Conservation (phyloP, 2,797 vertebrate genomes). For the Phalloptychus januarius region DNA sequence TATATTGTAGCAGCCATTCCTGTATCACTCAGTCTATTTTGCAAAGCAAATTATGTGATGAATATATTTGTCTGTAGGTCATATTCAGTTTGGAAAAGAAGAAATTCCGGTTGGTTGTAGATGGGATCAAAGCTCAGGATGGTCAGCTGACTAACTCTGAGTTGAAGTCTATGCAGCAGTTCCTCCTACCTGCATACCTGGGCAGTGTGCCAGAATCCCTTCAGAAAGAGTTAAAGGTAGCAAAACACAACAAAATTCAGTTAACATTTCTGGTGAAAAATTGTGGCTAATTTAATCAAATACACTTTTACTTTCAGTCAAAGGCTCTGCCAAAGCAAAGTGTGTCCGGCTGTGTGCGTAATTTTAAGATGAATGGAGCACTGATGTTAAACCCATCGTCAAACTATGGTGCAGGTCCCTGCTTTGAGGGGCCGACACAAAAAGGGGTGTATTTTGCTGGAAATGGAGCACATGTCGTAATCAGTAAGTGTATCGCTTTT, state of each 20-base stretch:
- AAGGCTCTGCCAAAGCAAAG: slow-evolving; percentile 86
- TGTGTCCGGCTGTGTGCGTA: slow-evolving; percentile 89
- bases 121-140: slow-evolving; percentile 87
- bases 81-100: slow-evolving; percentile 84
- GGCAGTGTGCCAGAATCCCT: slow-evolving; percentile 80
- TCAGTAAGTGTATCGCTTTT: slow-evolving; percentile 80
- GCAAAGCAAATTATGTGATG: not conserved
- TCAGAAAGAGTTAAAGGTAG: slow-evolving; percentile 76
- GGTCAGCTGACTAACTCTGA: slow-evolving; percentile 76
- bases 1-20: not conserved
- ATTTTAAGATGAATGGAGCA: slow-evolving; percentile 86
- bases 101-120: slow-evolving; percentile 83
- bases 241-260: not conserved
- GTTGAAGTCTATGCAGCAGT: slow-evolving; percentile 71
- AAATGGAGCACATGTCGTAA: slow-evolving; percentile 82
- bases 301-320: slow-evolving; percentile 57
- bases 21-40: not conserved
- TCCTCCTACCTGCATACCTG: slow-evolving; percentile 80
- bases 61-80: slow-evolving; percentile 71
- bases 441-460: slow-evolving; percentile 89
- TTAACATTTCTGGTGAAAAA: not conserved
- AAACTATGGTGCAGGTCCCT: slow-evolving; percentile 84
- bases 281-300: not conserved
- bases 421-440: slow-evolving; percentile 82
- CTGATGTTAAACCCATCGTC: slow-evolving; percentile 73